A percentile compares a stretch with the other conserved stretches of the same genome.
phyloP scores from a whole-genome alignment of 2,113 vertebrate genomes.

The Atlantisia rogersi region DNA sequence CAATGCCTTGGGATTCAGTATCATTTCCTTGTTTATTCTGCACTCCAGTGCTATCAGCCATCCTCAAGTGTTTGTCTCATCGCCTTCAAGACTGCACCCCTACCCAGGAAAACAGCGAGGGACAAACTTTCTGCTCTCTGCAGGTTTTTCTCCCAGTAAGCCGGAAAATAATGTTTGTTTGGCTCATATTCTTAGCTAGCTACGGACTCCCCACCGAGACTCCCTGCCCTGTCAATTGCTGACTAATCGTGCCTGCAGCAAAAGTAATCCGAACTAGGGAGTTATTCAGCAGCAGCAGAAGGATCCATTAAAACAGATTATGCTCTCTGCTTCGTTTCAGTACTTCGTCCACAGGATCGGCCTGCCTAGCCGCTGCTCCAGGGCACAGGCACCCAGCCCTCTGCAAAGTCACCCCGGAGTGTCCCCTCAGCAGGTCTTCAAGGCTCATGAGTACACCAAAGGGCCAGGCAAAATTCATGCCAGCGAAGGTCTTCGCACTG shows the following conservation, averaged over 20 bases:
- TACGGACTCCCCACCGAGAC: not conserved
- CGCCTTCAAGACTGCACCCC: slow-evolving; percentile 23
- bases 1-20: slow-evolving; percentile 1
- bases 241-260: slow-evolving; percentile 53
- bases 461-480: not conserved
- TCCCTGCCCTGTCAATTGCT: slow-evolving; percentile 55
- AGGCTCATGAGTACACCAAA: not conserved
- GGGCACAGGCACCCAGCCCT: rapidly evolving
- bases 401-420: not conserved
- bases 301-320: slow-evolving; percentile 29
- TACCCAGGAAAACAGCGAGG: slow-evolving; percentile 43
- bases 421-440: not conserved
- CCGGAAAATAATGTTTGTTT: slow-evolving; percentile 54
- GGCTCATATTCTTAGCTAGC: slow-evolving; percentile 44
- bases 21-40: slow-evolving; percentile 41
- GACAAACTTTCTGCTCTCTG: slow-evolving; percentile 42
- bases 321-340: not conserved
- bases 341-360: not conserved
- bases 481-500: rapidly evolving
- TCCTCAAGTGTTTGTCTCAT: slow-evolving; percentile 60
- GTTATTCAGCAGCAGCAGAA: slow-evolving; percentile 29
- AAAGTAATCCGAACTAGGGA: slow-evolving; percentile 20
- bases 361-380: not conserved
- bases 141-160: slow-evolving; percentile 53
- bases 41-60: slow-evolving; percentile 40